Evolutionary conservation across 2,113 vertebrate genomes (phyloP), one percentile per base, ranked within the genome.

Genomic region (Phalacrocorax carbo): DNA sequence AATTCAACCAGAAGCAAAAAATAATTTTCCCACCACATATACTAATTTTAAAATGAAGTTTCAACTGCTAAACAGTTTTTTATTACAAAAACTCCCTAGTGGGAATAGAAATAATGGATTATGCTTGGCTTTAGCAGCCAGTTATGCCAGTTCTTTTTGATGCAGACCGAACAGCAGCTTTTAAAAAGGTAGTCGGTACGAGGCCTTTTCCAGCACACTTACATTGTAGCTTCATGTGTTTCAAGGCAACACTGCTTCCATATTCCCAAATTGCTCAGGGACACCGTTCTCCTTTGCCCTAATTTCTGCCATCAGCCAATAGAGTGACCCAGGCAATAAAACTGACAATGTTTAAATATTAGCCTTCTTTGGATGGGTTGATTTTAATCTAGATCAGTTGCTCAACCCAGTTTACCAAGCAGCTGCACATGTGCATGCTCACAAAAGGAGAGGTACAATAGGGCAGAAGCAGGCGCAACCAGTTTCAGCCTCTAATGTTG

Each of bases 391-490:
- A 23, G 8, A 52, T 22, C 46, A 58, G 14, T 32, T 68, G 61
- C 81, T 51, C 52, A 55, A 26, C 8, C 13, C 29, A 36, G 15
- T 69, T 88, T 51, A 51, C 27, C 29, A 29, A 81, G 69, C 61
- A 82, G 71, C 30, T 71, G 21, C 26, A 51, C 5, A 7, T 1
- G 5, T 2, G 1, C 4, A 2, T 2, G 15, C 27, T 73, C 77
- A 61, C 2, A 1, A 20, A 34, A 66, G 46, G 36, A 61, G 44
- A 69, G 51, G 15, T 20, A 77, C 2, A 9, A 48, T 1, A 70
- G 34, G 60, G 78, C 23, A 58, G 48, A 46, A 65, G 18, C 7
- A 58, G 36, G 4, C 23, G 83, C 30, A 66, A n/a, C 14, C 5
- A 1, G 1, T 52, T 66, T 58, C 61, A 68, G 42, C 48, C 42